phyloP scores from a whole-genome alignment of 2,888 invertebrate genomes.

The Pseudanteris insignis region DNA sequence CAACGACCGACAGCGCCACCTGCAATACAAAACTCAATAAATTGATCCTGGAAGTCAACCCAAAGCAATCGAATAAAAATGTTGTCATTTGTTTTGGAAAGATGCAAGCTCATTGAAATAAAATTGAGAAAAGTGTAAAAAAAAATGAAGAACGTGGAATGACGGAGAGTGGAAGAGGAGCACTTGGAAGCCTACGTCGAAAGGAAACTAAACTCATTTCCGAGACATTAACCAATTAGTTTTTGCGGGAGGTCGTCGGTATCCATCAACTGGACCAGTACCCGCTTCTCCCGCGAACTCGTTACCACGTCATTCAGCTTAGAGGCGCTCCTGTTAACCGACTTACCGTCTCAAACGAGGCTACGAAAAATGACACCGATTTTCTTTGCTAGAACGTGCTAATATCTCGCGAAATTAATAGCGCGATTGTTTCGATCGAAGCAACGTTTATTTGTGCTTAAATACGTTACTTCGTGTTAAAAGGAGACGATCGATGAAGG shows the following conservation, averaged over 20 bases:
- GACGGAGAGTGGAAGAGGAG: too few relatives aligned
- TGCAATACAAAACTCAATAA: too few relatives aligned
- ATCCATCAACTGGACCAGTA: slow-evolving; percentile 54
- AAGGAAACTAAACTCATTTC: slow-evolving; percentile 66
- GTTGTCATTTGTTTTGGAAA: slow-evolving; percentile 11
- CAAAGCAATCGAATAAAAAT: too few relatives aligned
- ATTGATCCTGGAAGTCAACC: too few relatives aligned
- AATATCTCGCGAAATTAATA: slow-evolving; percentile 21
- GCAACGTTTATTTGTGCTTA: too few relatives aligned
- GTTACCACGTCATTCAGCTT: slow-evolving; percentile 40
- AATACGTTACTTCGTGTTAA: too few relatives aligned
- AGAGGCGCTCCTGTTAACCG: slow-evolving; percentile 47
- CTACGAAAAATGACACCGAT: slow-evolving; percentile 22
- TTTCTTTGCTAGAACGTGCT: slow-evolving; percentile 1
- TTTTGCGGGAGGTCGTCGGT: slow-evolving; percentile 65
- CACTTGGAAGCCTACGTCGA: slow-evolving; percentile 50
- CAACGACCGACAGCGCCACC: too few relatives aligned
- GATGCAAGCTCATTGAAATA: slow-evolving; percentile 7
- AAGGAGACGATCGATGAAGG: slow-evolving; percentile 8
- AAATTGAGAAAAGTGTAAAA: too few relatives aligned
- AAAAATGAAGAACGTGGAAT: slow-evolving; percentile 21
- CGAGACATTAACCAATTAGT: slow-evolving; percentile 66
- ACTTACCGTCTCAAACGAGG: slow-evolving; percentile 42
- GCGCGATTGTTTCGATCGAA: slow-evolving; percentile 7
- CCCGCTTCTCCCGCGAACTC: slow-evolving; percentile 22